A percentile compares a stretch with the other conserved stretches of the same genome.
Evolutionary conservation across 2,113 vertebrate genomes (phyloP).

Genomic region (Perognathus longimembris): DNA sequence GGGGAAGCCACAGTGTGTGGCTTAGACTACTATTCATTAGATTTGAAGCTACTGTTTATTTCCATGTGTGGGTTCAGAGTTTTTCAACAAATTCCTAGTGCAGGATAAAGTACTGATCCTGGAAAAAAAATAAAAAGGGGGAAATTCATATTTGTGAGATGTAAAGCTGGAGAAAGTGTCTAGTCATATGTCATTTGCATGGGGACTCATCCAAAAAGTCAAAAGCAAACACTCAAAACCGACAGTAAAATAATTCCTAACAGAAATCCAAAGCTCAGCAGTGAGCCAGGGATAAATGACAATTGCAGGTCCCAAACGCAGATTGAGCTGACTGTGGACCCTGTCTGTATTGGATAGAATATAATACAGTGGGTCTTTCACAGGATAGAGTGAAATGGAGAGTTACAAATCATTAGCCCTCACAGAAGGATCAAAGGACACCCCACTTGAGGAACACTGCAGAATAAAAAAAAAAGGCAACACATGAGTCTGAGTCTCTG

Average conservation of each 20-base stretch:
- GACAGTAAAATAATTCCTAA: background rate
- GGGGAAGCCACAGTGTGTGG: background rate
- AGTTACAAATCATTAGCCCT: conserved; percentile 15
- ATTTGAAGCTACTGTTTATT: background rate
- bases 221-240: background rate
- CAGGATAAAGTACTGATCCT: background rate
- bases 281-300: background rate
- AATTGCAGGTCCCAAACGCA: background rate
- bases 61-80: background rate
- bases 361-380: conserved; percentile 1
- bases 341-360: background rate
- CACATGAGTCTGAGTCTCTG: background rate
- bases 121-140: background rate
- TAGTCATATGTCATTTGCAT: fast-evolving
- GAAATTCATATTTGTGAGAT: background rate
- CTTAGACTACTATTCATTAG: background rate
- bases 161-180: background rate
- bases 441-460: background rate
- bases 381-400: background rate
- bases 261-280: background rate
- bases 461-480: conserved; percentile 29
- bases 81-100: background rate
- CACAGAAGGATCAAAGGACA: background rate
- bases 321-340: background rate
- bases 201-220: background rate